Conservation (phyloP, 2,113 vertebrate species). For the Columbina picui region DNA sequence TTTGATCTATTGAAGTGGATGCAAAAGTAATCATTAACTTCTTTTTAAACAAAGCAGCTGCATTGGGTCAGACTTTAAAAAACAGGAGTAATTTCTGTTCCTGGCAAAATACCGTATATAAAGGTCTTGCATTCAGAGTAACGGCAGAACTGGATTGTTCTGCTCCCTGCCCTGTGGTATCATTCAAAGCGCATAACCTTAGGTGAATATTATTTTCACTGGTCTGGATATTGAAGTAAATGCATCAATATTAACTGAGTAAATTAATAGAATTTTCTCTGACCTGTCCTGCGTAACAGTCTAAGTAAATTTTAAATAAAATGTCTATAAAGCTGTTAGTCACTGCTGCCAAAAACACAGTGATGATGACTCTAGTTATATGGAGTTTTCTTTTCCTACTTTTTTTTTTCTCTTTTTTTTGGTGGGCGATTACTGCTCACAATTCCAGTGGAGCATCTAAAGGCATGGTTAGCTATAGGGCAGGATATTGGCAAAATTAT, state of each 20-base stretch:
- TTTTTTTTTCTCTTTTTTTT: not conserved
- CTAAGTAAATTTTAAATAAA: not conserved
- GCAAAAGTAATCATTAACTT: conserved; percentile 28
- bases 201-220: conserved; percentile 28
- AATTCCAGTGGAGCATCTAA: not conserved
- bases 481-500: not conserved
- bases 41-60: conserved; percentile 53
- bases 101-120: not conserved
- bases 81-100: not conserved
- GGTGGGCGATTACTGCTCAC: not conserved
- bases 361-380: not conserved
- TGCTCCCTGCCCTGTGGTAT: not conserved
- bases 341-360: not conserved
- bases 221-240: conserved; percentile 2
- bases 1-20: conserved; percentile 36
- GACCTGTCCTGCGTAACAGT: not conserved
- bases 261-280: conserved; percentile 35
- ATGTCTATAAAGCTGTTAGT: not conserved
- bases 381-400: conserved; percentile 2
- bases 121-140: not conserved
- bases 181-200: not conserved
- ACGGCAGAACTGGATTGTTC: not conserved
- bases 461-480: not conserved
- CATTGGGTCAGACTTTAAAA: conserved; percentile 36
- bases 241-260: not conserved